Conservation (phyloP, 2,888 invertebrate species). For the Bombyx huttoni region DNA sequence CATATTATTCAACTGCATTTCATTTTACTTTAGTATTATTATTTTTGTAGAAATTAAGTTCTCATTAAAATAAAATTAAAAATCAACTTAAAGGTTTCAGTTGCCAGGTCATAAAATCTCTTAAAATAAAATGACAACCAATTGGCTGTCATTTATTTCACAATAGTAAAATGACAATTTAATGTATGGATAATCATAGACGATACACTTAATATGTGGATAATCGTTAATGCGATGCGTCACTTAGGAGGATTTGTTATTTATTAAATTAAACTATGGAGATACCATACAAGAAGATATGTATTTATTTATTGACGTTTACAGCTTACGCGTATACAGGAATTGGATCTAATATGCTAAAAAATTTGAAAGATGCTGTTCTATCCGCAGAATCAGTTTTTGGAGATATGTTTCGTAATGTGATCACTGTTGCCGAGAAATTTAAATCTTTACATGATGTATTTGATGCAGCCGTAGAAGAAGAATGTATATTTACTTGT, state of each 20-base stretch:
- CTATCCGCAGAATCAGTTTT: constrained; percentile 85
- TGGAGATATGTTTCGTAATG: constrained; percentile 82
- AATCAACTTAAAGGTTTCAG: no score
- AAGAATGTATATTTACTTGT: constrained; percentile 84
- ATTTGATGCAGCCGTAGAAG: constrained; percentile 88
- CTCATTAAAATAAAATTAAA: no score
- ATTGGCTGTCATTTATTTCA: no score
- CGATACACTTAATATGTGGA: no score
- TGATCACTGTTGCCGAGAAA: constrained; percentile 80
- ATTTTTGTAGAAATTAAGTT: no score
- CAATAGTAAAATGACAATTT: no score
- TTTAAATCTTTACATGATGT: constrained; percentile 84
- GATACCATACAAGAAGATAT: constrained; percentile 81
- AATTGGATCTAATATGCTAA: constrained; percentile 81
- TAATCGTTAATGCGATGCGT: no score
- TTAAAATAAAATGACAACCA: no score
- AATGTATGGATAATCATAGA: no score
- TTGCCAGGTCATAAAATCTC: no score
- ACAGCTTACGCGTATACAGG: constrained; percentile 85
- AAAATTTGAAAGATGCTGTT: constrained; percentile 84
- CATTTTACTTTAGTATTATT: no score
- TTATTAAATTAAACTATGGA: constrained; percentile 68
- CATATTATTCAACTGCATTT: no score
- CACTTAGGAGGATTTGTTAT: not conserved
- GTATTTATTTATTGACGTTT: constrained; percentile 82